These are phyloP conservation scores for Crotalus horridus DNA, from an alignment of 2,113 vertebrate species.

Conservation along the genomic window DNA sequence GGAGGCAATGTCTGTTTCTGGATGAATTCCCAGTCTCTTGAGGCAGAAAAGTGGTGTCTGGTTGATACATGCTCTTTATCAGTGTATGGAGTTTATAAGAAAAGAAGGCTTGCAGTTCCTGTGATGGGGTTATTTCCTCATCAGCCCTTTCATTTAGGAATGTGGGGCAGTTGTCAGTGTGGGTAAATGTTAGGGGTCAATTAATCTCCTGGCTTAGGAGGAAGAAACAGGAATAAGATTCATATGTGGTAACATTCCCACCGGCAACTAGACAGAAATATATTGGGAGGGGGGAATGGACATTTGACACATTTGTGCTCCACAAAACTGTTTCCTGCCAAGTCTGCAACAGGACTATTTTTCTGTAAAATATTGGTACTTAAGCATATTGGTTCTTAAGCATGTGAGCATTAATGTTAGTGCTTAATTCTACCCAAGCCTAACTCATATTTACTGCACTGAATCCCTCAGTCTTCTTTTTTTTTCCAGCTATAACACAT, in stretches of 20 bases:
- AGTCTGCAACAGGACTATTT: background rate
- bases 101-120: background rate
- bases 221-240: fast-evolving
- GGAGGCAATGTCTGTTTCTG: background rate
- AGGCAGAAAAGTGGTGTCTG: constrained; percentile 19
- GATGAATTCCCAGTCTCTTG: constrained; percentile 9
- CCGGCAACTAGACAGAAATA: background rate
- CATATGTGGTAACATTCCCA: fast-evolving
- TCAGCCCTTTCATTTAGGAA: background rate
- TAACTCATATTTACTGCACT: background rate
- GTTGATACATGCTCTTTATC: background rate
- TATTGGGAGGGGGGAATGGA: background rate
- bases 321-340: background rate
- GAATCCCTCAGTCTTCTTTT: background rate
- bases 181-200: background rate
- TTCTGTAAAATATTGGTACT: background rate
- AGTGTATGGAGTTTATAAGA: fast-evolving
- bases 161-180: background rate
- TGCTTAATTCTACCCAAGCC: background rate
- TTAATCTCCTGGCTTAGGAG: background rate
- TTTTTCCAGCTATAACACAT: background rate
- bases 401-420: background rate
- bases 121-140: background rate
- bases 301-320: background rate
- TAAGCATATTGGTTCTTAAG: background rate